Evolutionary conservation across 1,140 invertebrate genomes (phyloP).

Genomic region (Coptotermes formosanus): DNA sequence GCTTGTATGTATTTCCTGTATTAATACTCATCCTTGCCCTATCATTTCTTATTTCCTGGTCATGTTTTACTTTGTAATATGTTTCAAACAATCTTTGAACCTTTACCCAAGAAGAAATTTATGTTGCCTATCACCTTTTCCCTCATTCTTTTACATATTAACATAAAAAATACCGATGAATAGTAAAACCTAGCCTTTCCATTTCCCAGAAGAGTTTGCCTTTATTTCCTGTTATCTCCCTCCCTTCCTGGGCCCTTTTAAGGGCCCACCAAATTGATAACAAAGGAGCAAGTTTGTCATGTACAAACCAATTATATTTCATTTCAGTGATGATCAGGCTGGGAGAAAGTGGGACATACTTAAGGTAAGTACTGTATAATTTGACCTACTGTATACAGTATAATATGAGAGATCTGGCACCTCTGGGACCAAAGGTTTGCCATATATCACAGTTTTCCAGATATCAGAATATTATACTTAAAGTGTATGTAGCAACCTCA

Average conservation of each 20-base stretch:
- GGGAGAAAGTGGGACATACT: background rate
- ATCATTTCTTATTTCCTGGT: background rate
- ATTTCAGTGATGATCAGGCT: background rate
- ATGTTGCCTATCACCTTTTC: background rate
- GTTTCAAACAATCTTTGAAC: background rate
- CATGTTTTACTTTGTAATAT: background rate
- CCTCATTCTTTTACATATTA: background rate
- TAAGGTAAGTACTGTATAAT: background rate
- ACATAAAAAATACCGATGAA: background rate
- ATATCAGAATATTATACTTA: no score
- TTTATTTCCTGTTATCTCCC: background rate
- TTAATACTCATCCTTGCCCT: background rate
- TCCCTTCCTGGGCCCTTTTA: conserved; percentile 15
- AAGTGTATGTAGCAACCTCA: no score
- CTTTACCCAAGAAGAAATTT: background rate
- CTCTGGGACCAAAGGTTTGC: no score
- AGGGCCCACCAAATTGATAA: conserved; percentile 15
- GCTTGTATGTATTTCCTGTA: background rate
- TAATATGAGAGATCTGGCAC: no score
- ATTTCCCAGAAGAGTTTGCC: background rate
- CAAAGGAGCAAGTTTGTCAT: conserved; percentile 4
- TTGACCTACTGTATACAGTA: no score
- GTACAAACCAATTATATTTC: background rate
- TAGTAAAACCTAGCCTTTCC: background rate
- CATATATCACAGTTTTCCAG: no score